Percentiles rank a stretch among this genome's conserved stretches.
phyloP scores from a whole-genome alignment of 2,797 vertebrate species.

The Tokudaia tokunoshimensis region DNA sequence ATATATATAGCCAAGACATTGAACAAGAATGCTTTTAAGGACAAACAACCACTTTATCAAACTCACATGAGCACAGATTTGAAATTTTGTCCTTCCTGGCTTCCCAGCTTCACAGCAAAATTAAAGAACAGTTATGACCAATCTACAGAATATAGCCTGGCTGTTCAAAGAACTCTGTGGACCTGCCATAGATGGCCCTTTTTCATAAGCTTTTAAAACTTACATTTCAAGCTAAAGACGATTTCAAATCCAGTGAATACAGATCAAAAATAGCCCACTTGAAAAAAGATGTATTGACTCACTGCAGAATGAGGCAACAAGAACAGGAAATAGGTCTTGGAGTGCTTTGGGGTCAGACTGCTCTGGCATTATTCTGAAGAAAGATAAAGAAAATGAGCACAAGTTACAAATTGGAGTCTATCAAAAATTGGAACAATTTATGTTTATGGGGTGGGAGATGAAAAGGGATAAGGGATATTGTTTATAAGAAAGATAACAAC shows the following conservation, averaged over 20 bases:
- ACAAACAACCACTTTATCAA: not conserved
- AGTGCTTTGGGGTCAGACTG: not conserved
- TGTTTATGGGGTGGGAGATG: not conserved
- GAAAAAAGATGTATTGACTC: not conserved
- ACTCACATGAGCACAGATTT: not conserved
- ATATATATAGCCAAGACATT: not conserved
- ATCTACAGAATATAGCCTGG: not conserved
- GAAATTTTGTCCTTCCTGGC: not conserved
- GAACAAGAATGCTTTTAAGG: constrained; percentile 22
- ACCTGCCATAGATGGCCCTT: not conserved
- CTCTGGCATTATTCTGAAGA: not conserved
- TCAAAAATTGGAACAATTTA: not conserved
- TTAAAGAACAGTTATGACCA: not conserved
- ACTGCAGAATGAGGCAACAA: not conserved
- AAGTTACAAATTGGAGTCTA: not conserved
- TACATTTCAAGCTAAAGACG: not conserved
- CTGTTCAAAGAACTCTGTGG: not conserved
- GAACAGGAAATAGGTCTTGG: not conserved
- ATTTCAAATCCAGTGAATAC: not conserved
- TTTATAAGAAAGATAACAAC: not conserved
- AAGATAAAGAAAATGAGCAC: not conserved
- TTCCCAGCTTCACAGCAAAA: not conserved
- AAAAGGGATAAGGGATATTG: not conserved
- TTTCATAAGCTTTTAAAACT: not conserved
- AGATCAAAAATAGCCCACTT: not conserved